Base-by-base conservation (phyloP, 1,140 invertebrate species). In the Archivesica marissinica region DNA sequence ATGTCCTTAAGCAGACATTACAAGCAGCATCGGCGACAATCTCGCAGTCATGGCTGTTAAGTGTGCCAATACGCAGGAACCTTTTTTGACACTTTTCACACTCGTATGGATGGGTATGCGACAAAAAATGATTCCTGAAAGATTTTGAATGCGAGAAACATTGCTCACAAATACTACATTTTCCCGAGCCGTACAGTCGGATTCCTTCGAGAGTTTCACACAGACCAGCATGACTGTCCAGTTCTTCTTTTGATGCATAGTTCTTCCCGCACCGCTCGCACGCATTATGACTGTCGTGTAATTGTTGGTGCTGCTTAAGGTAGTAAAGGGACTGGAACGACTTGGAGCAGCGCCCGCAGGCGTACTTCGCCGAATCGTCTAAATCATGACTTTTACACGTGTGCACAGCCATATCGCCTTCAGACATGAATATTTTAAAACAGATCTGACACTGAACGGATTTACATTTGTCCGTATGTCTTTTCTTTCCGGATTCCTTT, bases 71-170 rank as follows among this genome's bases (percentile, higher is more conserved):
- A 75, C 91, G 93, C 20, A 90, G 85, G 72, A 94, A 93, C 25
- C 79, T 35, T 85, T 91, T 91, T 6, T 86, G 84, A 90, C 94
- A 95, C 17, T 86, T 88, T 25, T 92, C 88, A 88, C 94, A 95
- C 23, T 90, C 85, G 85, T 91, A 91, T 0, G 92, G 92, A 77
- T 94, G 94, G 17, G 94, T 93, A 82, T 95, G 94, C 2, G 87
- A 84, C 44, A 90, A 87, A 61, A 93, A 89, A 85, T 95, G 94
- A 13, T 92, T 88, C 30, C 91, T 85, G 76, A 90, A 93, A 1
- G 64, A 80, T 75, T 89, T 90, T n/a, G 80, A 81, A n/a, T 89
- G 87, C 11, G 54, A 86, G 81, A 93, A 94, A 15, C 61, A 54
- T 9, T 84, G 30, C 7, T 81, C 61, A 88, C 93, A 94, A 9